phyloP scores from a whole-genome alignment of 2,113 vertebrate species.

The Paralichthys olivaceus region DNA sequence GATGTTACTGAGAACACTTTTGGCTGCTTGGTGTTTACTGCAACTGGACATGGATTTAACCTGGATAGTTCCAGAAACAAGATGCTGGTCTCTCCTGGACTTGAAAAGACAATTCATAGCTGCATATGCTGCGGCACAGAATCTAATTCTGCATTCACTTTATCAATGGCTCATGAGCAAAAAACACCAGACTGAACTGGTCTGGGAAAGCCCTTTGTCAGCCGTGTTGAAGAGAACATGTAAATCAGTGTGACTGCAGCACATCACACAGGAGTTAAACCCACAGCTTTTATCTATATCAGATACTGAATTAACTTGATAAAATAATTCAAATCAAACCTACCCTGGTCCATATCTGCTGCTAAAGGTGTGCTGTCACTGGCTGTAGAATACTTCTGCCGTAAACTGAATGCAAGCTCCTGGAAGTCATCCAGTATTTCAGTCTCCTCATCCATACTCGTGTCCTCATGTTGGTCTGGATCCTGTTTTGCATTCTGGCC shows the following conservation, averaged over 20 bases:
- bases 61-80: conserved; percentile 31
- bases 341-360: conserved; percentile 64
- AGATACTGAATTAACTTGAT: neutral
- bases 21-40: neutral
- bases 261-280: neutral
- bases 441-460: conserved; percentile 84
- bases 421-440: conserved; percentile 90
- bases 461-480: conserved; percentile 70
- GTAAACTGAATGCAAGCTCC: conserved; percentile 90
- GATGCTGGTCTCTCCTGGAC: neutral
- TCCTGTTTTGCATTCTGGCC: conserved; percentile 61
- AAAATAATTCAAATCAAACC: conserved; percentile 21
- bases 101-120: neutral
- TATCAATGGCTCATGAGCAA: neutral
- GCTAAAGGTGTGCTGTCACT: conserved; percentile 79
- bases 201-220: neutral
- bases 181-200: neutral
- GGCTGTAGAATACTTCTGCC: conserved; percentile 84
- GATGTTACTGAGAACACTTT: neutral
- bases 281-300: neutral
- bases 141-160: too few species aligned
- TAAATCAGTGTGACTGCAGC: too few species aligned
- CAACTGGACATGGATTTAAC: conserved; percentile 2
- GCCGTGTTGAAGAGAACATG: too few species aligned
- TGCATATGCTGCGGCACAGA: conserved; percentile 4